A percentile compares a stretch with the other conserved stretches of the same genome.
Evolutionary conservation across 30 jellyfish, hydroid and myxozoan species (phyloP).

Genomic region (Aurelia aurita complex sp. Pacific): DNA sequence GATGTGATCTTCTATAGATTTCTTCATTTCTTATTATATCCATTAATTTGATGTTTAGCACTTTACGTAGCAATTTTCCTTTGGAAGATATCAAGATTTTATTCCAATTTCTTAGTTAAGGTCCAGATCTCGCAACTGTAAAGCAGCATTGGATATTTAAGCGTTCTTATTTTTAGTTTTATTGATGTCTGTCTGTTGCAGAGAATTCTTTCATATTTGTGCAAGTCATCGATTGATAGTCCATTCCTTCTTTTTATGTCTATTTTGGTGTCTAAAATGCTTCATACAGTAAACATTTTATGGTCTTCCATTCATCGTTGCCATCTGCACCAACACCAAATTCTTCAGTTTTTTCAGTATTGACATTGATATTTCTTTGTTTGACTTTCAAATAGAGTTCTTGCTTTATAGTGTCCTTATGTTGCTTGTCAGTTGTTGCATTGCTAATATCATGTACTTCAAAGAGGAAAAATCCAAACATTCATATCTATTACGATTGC

Average conservation of each 20-base stretch:
- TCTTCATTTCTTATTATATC: slow-evolving; percentile 19
- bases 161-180: neutral
- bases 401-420: neutral
- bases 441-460: neutral
- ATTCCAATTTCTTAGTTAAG: slow-evolving; percentile 19
- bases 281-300: neutral
- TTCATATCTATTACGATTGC: too few relatives aligned
- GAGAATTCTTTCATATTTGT: neutral
- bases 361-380: neutral
- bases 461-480: too few relatives aligned
- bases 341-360: neutral
- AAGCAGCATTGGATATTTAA: slow-evolving; percentile 1
- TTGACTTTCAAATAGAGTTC: neutral
- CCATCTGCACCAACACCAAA: neutral
- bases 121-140: slow-evolving; percentile 37
- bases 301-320: neutral
- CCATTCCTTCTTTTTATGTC: neutral
- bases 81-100: slow-evolving; percentile 24
- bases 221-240: neutral
- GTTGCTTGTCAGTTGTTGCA: neutral
- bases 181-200: neutral
- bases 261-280: neutral
- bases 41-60: slow-evolving; percentile 19
- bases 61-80: slow-evolving; percentile 8
- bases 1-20: neutral